Percentiles rank a stretch among this genome's conserved stretches.
These are phyloP conservation scores for Murina feae DNA, from an alignment of 2,113 vertebrate species.

Conservation along the genomic window DNA sequence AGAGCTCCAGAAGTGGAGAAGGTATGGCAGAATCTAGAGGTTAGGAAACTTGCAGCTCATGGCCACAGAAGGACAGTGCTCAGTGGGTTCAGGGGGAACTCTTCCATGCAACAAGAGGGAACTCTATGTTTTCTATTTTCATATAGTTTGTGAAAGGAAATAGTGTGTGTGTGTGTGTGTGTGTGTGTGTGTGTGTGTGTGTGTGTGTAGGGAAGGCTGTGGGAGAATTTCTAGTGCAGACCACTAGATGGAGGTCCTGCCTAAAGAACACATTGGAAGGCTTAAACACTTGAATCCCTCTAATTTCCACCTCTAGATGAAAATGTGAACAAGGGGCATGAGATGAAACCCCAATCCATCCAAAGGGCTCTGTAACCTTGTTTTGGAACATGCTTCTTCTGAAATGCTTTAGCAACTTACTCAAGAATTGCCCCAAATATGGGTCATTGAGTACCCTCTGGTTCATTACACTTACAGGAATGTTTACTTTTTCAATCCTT, in stretches of 20 bases:
- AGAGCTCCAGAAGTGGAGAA: not conserved
- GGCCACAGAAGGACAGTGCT: not conserved
- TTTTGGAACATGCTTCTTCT: not conserved
- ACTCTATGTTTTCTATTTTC: not conserved
- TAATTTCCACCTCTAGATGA: not conserved
- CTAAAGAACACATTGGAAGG: conserved; percentile 27
- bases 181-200: not conserved
- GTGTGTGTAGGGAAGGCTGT: not conserved
- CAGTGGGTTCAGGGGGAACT: not conserved
- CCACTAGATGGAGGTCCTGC: conserved; percentile 67
- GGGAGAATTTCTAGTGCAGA: not conserved
- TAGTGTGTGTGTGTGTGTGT: not conserved
- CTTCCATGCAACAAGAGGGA: not conserved
- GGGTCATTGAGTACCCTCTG: not conserved
- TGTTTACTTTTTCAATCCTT: not conserved
- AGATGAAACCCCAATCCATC: not conserved
- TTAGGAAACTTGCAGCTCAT: not conserved
- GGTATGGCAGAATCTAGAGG: not conserved
- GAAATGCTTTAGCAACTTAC: not conserved
- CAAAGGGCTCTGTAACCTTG: not conserved
- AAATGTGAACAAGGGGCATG: not conserved
- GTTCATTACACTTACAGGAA: not conserved
- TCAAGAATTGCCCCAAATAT: not conserved
- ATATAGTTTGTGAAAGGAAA: not conserved
- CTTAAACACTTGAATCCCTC: accelerated